Percentiles rank a stretch among this genome's conserved stretches.
Conservation (phyloP, 2,113 vertebrate genomes). For the Cinclus cinclus region DNA sequence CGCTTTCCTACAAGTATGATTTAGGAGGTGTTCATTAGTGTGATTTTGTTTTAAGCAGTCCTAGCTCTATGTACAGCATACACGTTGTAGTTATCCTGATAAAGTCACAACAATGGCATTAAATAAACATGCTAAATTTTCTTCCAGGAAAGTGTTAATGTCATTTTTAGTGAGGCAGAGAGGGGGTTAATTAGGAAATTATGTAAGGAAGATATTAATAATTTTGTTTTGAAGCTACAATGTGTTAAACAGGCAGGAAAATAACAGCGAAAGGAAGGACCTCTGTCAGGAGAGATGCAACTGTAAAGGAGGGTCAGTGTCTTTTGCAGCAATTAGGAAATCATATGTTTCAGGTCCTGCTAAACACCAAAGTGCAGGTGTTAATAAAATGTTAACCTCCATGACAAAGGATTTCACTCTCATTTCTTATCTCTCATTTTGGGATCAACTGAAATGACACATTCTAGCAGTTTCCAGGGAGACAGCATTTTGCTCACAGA, state of each 20-base stretch:
- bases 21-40: not conserved
- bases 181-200: constrained; percentile 16
- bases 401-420: not conserved
- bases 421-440: not conserved
- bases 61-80: not conserved
- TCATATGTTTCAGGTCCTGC: not conserved
- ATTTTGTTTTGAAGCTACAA: not conserved
- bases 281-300: not conserved
- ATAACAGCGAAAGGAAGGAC: not conserved
- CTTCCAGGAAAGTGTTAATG: not conserved
- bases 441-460: not conserved
- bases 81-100: not conserved
- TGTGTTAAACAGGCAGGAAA: not conserved
- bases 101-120: not conserved
- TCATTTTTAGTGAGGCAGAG: not conserved
- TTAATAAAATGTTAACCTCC: constrained; percentile 25
- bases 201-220: not conserved
- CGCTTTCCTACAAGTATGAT: not conserved
- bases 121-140: not conserved
- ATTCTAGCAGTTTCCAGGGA: constrained; percentile 8
- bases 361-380: not conserved
- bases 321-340: constrained; percentile 6
- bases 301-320: not conserved
- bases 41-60: not conserved
- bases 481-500: not conserved